A percentile compares a stretch with the other conserved stretches of the same genome.
These are phyloP conservation scores for Cepaea nemoralis DNA, from an alignment of 1,140 invertebrate genomes.

Conservation along the genomic window DNA sequence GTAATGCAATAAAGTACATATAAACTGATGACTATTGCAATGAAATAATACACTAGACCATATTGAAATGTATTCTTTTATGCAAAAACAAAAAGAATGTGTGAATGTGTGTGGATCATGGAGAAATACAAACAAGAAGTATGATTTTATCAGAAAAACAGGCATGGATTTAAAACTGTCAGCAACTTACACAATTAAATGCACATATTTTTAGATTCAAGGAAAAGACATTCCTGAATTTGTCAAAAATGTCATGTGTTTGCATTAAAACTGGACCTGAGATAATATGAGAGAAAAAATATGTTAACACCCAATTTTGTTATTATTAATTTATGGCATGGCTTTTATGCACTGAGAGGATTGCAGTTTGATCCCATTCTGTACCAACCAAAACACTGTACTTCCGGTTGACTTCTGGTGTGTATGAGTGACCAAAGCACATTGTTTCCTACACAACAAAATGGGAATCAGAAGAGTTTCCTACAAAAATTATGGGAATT, in stretches of 20 bases:
- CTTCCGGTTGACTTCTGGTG: too few relatives aligned
- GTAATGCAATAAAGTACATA: neutral
- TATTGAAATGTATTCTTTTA: neutral
- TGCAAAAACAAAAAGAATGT: neutral
- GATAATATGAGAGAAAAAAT: neutral
- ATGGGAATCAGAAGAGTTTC: too few relatives aligned
- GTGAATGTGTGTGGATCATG: neutral
- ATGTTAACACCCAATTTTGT: too few relatives aligned
- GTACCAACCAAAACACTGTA: too few relatives aligned
- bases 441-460: too few relatives aligned
- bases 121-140: neutral
- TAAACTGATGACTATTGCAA: neutral
- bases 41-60: neutral
- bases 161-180: neutral
- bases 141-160: neutral
- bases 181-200: neutral
- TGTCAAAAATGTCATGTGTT: neutral
- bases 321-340: too few relatives aligned
- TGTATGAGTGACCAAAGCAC: too few relatives aligned
- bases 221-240: constrained; percentile 2
- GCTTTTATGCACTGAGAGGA: too few relatives aligned
- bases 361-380: too few relatives aligned
- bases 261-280: constrained; percentile 1
- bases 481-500: too few relatives aligned
- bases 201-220: neutral